Conservation (phyloP, 2,113 vertebrate genomes). For the Pteronura brasiliensis region DNA sequence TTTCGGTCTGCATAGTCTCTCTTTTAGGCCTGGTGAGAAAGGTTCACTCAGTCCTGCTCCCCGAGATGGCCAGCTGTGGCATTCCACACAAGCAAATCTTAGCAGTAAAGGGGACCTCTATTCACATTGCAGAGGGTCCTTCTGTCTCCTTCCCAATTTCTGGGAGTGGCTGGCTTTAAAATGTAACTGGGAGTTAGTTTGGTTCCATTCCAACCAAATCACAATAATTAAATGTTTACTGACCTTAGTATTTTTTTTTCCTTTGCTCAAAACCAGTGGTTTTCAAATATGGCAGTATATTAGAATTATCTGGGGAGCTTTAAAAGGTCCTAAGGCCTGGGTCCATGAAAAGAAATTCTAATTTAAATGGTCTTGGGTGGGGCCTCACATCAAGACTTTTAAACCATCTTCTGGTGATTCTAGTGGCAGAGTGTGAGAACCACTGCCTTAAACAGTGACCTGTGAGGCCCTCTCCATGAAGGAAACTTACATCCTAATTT, state of each 20-base stretch:
- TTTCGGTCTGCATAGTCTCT: neutral
- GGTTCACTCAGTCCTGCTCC: neutral
- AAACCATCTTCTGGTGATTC: neutral
- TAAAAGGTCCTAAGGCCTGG: neutral
- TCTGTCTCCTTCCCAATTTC: neutral
- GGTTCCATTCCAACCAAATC: neutral
- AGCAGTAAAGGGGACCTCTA: neutral
- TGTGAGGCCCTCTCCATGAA: neutral
- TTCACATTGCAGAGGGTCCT: neutral
- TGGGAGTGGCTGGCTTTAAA: neutral
- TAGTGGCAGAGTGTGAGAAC: neutral
- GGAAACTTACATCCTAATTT: neutral
- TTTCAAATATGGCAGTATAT: neutral
- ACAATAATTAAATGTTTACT: neutral
- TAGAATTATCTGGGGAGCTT: neutral
- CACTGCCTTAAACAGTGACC: neutral
- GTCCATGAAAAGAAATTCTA: neutral
- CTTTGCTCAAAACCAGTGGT: neutral
- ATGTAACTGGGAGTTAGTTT: neutral
- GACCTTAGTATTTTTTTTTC: neutral
- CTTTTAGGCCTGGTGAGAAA: neutral
- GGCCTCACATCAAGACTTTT: neutral
- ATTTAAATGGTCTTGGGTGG: neutral
- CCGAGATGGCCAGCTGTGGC: rapidly evolving
- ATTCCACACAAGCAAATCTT: neutral